Evolutionary conservation across 2,888 invertebrate species (phyloP).

Genomic region (Euplagia quadripunctaria): DNA sequence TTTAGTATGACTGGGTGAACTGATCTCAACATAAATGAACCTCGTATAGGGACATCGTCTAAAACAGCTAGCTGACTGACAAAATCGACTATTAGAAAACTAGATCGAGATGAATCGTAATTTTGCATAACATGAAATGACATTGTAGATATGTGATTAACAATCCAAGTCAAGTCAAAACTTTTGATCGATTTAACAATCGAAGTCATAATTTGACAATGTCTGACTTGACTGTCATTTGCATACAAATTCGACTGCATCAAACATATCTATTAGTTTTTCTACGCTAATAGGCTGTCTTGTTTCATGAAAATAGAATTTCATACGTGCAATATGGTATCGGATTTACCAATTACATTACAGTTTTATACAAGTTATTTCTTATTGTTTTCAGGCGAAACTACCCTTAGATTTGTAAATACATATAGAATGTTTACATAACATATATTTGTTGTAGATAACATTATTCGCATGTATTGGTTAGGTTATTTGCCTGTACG

Average conservation of each 20-base stretch:
- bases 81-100: constrained; percentile 21
- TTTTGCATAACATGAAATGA: constrained; percentile 39
- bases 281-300: constrained; percentile 55
- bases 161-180: constrained; percentile 31
- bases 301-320: constrained; percentile 30
- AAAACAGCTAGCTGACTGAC: constrained; percentile 43
- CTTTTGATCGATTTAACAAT: neutral
- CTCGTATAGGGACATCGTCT: constrained; percentile 39
- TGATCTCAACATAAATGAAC: constrained; percentile 18
- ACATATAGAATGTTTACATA: constrained; percentile 16
- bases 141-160: constrained; percentile 21
- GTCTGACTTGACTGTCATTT: constrained; percentile 38
- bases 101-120: constrained; percentile 32
- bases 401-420: constrained; percentile 33
- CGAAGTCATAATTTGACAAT: constrained; percentile 15
- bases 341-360: neutral
- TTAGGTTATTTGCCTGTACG: neutral
- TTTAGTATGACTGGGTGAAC: neutral
- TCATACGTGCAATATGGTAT: constrained; percentile 30
- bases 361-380: constrained; percentile 1
- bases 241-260: constrained; percentile 59
- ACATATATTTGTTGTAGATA: constrained; percentile 16
- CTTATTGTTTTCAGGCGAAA: constrained; percentile 7
- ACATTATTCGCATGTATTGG: neutral
- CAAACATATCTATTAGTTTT: constrained; percentile 70